A percentile compares a stretch with the other conserved stretches of the same genome.
phyloP scores from a whole-genome alignment of 1,140 invertebrate genomes.

The Brachionus asplanchnoidis region DNA sequence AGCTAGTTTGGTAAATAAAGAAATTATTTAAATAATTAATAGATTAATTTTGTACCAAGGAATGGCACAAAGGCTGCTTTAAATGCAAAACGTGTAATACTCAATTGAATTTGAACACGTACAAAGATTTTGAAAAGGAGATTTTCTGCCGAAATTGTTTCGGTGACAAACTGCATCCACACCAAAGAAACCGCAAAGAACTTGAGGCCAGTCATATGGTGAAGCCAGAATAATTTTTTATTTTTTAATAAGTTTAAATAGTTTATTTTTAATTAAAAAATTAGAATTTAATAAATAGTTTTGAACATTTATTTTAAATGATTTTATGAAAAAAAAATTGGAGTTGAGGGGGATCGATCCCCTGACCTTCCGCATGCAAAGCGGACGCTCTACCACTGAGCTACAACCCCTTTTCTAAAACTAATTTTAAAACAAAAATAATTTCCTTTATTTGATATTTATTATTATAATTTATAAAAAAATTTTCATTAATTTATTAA shows the following conservation, averaged over 20 bases:
- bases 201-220: neutral
- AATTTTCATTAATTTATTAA: no score
- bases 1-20: neutral
- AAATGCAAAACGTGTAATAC: constrained; percentile 42
- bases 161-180: constrained; percentile 35
- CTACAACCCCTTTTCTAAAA: constrained; percentile 29
- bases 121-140: constrained; percentile 41
- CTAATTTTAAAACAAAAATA: neutral
- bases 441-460: neutral
- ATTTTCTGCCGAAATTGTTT: constrained; percentile 34
- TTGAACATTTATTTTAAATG: neutral
- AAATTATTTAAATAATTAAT: neutral
- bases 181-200: constrained; percentile 41
- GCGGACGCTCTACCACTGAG: constrained; percentile 42
- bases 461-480: no score
- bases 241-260: neutral
- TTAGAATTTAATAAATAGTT: neutral
- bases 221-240: neutral
- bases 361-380: constrained; percentile 42
- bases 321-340: neutral
- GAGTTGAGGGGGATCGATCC: constrained; percentile 42
- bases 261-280: neutral
- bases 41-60: neutral
- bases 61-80: constrained; percentile 42
- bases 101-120: constrained; percentile 22